phyloP scores from a whole-genome alignment of 2,888 invertebrate species.

The Drosophila robusta region DNA sequence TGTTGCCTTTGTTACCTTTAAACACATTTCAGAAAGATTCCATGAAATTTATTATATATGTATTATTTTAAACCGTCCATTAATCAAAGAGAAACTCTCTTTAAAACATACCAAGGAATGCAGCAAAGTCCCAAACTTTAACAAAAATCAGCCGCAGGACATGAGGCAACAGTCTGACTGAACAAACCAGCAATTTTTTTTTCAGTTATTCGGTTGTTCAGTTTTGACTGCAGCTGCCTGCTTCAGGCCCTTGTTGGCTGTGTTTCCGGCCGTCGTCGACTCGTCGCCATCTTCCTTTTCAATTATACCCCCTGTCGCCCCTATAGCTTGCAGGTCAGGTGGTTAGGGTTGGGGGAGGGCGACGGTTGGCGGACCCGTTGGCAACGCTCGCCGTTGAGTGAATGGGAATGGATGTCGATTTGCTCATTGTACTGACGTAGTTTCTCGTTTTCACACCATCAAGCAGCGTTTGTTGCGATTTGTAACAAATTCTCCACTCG shows the following conservation, averaged over 20 bases:
- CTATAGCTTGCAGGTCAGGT: conserved; percentile 19
- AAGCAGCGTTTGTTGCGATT: conserved; percentile 70
- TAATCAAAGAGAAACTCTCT: conserved; percentile 1
- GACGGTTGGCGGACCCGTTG: conserved; percentile 11
- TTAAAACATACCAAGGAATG: conserved; percentile 12
- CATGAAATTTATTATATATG: no score
- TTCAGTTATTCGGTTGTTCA: conserved; percentile 23
- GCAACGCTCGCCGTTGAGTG: conserved; percentile 39
- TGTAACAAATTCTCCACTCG: conserved; percentile 52
- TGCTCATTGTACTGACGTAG: conserved; percentile 56
- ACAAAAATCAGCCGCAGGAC: conserved; percentile 39
- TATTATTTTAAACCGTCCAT: background rate
- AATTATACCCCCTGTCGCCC: conserved; percentile 53
- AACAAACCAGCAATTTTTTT: conserved; percentile 24
- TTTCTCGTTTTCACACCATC: conserved; percentile 77
- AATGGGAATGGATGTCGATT: conserved; percentile 55
- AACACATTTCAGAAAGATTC: background rate
- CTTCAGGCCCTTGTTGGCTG: conserved; percentile 53
- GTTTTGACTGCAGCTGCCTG: conserved; percentile 46
- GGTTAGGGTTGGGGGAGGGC: background rate
- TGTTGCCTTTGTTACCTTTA: background rate
- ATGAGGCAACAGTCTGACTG: conserved; percentile 37
- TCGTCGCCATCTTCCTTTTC: conserved; percentile 72
- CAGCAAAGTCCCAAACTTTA: conserved; percentile 7
- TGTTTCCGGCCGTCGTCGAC: conserved; percentile 67